A percentile compares a stretch with the other conserved stretches of the same genome.
phyloP scores from a whole-genome alignment of 2,797 vertebrate genomes.

The Glyptemys insculpta region DNA sequence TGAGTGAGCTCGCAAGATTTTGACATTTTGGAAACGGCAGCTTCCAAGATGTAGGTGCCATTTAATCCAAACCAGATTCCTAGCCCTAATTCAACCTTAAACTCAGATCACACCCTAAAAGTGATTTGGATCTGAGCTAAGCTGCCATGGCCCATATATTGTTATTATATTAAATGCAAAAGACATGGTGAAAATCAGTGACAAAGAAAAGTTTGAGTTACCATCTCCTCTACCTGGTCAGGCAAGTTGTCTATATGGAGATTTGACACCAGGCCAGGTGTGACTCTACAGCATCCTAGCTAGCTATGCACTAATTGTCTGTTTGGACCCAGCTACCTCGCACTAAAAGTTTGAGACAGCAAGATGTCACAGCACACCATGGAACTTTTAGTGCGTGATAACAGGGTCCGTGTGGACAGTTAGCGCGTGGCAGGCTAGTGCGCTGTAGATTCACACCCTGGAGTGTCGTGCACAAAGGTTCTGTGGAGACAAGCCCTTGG shows the following conservation, averaged over 20 bases:
- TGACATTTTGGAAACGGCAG: not conserved
- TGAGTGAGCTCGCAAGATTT: not conserved
- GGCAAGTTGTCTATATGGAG: not conserved
- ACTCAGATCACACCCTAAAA: not conserved
- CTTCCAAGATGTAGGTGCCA: not conserved
- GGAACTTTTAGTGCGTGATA: not conserved
- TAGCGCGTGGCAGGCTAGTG: not conserved
- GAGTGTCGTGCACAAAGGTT: not conserved
- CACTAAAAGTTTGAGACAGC: not conserved
- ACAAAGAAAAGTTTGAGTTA: not conserved
- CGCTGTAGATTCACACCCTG: not conserved
- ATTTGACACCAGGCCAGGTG: not conserved
- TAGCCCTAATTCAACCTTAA: not conserved
- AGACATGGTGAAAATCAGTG: not conserved
- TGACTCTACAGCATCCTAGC: not conserved
- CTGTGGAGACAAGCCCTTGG: not conserved
- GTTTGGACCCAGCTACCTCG: not conserved
- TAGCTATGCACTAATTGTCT: not conserved
- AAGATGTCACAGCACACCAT: not conserved
- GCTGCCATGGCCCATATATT: too few species aligned
- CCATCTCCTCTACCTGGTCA: not conserved
- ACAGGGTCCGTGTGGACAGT: not conserved
- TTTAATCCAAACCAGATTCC: not conserved
- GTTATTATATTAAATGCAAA: not conserved
- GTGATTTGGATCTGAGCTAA: not conserved